Evolutionary conservation across 2,113 vertebrate genomes (phyloP), one percentile per base, ranked within the genome.

Genomic region (Hirundichthys speculiger): DNA sequence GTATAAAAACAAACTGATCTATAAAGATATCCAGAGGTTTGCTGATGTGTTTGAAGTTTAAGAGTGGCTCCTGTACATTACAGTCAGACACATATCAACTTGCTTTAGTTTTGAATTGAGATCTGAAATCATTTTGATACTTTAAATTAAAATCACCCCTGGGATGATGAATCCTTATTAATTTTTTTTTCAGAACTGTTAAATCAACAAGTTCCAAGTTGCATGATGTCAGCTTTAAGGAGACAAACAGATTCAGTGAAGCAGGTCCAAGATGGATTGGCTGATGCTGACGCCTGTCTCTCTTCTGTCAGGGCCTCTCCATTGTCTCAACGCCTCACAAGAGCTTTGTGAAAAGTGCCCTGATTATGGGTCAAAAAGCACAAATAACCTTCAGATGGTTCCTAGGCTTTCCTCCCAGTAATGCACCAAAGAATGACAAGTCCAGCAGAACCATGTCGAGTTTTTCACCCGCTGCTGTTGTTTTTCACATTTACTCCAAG

Each of bases 331-430:
- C 68, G 69, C 53, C 64, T 73, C 83, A 89, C 88, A 89, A 89
- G 78, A 69, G 82, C 84, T 84, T 82, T 88, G 87, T 91, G 87
- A 88, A 86, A 89, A 86, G 86, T 78, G 87, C 87, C 87, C 86
- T 87, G 90, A 91, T 92, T 90, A 92, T 90, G 88, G 82, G 81
- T 90, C 77, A 90, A 86, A 88, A 90, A 89, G 84, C 85, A 91
- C 92, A 93, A 93, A 93, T 82, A 91, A 91, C 89, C 91, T 91
- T 92, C 87, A 91, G 83, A 92, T 87, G 92, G 89, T 91, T 93
- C 87, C 92, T 92, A 90, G 86, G 91, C 88, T 91, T 87, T 91
- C 73, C 83, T 87, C 85, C 76, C 87, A 91, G 86, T 88, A 90
- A 92, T 91, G 90, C 84, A 69, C 82, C 73, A 83, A 89, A 88